Conservation (phyloP, 2,888 invertebrate genomes). For the Pseudanteris insignis region DNA sequence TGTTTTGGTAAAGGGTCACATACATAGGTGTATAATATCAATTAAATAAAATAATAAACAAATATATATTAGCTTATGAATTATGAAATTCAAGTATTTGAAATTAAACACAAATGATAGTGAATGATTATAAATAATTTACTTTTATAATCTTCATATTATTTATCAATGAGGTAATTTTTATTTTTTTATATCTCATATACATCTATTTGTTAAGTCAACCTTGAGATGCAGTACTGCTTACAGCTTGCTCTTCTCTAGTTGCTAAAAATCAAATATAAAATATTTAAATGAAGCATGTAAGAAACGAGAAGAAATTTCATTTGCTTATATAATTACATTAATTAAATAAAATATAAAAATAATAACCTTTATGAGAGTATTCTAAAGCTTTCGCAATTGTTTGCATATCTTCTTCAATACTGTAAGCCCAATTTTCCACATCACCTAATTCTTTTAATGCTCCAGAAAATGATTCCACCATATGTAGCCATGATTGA, state of each 20-base stretch:
- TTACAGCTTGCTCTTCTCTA: conserved; percentile 5
- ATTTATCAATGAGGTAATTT: no score
- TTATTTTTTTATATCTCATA: no score
- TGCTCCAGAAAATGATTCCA: conserved; percentile 86
- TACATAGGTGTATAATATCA: no score
- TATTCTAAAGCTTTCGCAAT: conserved; percentile 92
- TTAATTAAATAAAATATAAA: no score
- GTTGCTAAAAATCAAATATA: conserved; percentile 11
- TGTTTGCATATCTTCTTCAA: conserved; percentile 94
- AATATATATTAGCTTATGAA: no score
- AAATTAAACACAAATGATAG: no score
- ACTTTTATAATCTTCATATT: no score
- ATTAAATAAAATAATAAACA: no score
- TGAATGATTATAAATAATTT: no score
- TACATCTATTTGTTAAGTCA: conserved; percentile 1
- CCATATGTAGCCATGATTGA: conserved; percentile 93
- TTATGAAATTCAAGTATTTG: no score
- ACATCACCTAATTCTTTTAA: conserved; percentile 98
- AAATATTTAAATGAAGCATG: background rate
- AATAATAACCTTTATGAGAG: conserved; percentile 80
- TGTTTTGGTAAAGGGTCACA: no score
- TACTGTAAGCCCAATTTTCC: conserved; percentile 97
- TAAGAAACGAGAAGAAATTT: conserved; percentile 1
- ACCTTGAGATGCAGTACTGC: conserved; percentile 8
- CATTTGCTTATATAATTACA: conserved; percentile 1